Evolutionary conservation across 2,888 invertebrate species (phyloP).

Genomic region (Tinea trinotella): DNA sequence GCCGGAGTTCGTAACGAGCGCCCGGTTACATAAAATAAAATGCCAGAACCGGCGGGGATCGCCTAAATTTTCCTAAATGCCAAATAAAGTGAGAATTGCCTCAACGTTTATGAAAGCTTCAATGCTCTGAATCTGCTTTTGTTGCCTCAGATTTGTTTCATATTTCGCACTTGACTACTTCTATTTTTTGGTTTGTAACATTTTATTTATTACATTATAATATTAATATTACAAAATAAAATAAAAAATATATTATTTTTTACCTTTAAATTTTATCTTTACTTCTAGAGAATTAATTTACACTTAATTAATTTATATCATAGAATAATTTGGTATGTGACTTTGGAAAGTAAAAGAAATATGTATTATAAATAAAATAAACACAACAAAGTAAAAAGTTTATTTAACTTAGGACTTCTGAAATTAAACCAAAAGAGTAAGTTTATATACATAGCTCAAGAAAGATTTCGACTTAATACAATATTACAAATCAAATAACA

Average conservation of each 20-base stretch:
- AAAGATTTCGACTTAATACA: background rate
- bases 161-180: slow-evolving; percentile 7
- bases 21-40: slow-evolving; percentile 60
- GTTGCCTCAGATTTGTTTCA: slow-evolving; percentile 14
- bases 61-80: slow-evolving; percentile 68
- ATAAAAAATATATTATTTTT: no score
- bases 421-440: no score
- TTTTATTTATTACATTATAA: background rate
- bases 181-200: background rate
- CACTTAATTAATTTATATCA: no score
- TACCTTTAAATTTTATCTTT: no score
- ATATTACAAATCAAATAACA: slow-evolving; percentile 1
- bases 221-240: no score
- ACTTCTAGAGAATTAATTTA: no score
- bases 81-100: slow-evolving; percentile 68
- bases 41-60: slow-evolving; percentile 61
- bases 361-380: no score
- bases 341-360: no score
- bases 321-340: no score
- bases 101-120: slow-evolving; percentile 39
- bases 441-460: no score
- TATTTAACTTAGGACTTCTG: no score
- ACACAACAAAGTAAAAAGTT: no score
- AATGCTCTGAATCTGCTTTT: slow-evolving; percentile 3
- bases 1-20: slow-evolving; percentile 67